A percentile compares a stretch with the other conserved stretches of the same genome.
Conservation (phyloP, 2,797 vertebrate species). For the Propithecus perrieri region DNA sequence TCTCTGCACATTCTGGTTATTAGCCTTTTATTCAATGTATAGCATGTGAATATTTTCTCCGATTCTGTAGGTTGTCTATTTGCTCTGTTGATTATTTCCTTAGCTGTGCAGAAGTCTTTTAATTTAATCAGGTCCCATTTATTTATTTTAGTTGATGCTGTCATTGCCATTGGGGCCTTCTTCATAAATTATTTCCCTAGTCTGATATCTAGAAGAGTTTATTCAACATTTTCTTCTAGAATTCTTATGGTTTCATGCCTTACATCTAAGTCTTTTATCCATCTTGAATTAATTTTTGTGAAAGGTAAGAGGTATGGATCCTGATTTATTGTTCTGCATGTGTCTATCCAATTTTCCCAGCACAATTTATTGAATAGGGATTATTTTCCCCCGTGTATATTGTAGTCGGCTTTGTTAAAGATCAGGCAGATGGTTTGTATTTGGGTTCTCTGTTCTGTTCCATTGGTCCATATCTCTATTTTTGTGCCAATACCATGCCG, state of each 20-base stretch:
- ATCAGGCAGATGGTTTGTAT: neutral
- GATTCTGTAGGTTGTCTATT: neutral
- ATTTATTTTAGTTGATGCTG: neutral
- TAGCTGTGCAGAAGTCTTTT: neutral
- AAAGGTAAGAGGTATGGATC: neutral
- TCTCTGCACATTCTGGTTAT: neutral
- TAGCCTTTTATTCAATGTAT: neutral
- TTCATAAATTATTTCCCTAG: neutral
- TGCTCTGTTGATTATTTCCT: neutral
- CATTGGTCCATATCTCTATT: neutral
- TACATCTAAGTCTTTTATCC: neutral
- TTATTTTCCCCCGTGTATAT: neutral
- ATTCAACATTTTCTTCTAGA: neutral
- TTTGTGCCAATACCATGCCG: neutral
- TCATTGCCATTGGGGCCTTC: neutral
- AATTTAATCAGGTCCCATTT: neutral
- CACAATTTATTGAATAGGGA: neutral
- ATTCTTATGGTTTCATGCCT: neutral
- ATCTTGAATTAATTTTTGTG: neutral
- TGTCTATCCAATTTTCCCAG: neutral
- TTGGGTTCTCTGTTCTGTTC: neutral
- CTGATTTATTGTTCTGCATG: neutral
- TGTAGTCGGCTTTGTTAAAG: neutral
- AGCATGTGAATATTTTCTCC: neutral
- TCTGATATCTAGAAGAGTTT: neutral